These are phyloP conservation scores for Zosterops japonicus DNA, from an alignment of 2,113 vertebrate species.

Conservation along the genomic window DNA sequence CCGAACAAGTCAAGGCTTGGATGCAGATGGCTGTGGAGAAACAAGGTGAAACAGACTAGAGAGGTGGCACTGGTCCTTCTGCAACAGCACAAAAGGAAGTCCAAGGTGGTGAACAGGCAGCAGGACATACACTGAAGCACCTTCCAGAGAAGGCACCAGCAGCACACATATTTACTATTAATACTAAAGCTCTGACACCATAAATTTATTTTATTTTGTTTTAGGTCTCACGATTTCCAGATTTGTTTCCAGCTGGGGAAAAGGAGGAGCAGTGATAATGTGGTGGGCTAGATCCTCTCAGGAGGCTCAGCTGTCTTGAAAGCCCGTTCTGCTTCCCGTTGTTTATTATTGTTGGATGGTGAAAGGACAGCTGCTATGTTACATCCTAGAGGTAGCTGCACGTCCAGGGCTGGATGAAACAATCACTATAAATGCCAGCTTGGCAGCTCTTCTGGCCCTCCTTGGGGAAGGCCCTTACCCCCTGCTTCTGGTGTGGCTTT, in stretches of 20 bases:
- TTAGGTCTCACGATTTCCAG: slow-evolving; percentile 11
- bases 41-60: neutral
- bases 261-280: slow-evolving; percentile 1
- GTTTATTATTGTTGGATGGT: slow-evolving; percentile 47
- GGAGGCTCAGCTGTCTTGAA: slow-evolving; percentile 42
- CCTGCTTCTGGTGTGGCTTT: neutral
- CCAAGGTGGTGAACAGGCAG: neutral
- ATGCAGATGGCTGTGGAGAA: slow-evolving; percentile 17
- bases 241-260: slow-evolving; percentile 7
- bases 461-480: slow-evolving; percentile 14
- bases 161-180: neutral
- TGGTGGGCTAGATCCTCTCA: slow-evolving; percentile 31
- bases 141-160: neutral
- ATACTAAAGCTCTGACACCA: neutral
- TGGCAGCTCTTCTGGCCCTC: slow-evolving; percentile 11
- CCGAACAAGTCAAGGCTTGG: slow-evolving; percentile 33
- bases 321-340: neutral
- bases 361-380: slow-evolving; percentile 46
- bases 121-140: neutral
- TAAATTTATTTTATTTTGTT: neutral
- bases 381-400: slow-evolving; percentile 39
- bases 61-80: neutral
- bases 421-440: slow-evolving; percentile 22
- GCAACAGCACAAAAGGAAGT: neutral
- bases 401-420: slow-evolving; percentile 25